Base-by-base conservation (phyloP, 2,797 vertebrate species). In the Mallotus villosus region DNA sequence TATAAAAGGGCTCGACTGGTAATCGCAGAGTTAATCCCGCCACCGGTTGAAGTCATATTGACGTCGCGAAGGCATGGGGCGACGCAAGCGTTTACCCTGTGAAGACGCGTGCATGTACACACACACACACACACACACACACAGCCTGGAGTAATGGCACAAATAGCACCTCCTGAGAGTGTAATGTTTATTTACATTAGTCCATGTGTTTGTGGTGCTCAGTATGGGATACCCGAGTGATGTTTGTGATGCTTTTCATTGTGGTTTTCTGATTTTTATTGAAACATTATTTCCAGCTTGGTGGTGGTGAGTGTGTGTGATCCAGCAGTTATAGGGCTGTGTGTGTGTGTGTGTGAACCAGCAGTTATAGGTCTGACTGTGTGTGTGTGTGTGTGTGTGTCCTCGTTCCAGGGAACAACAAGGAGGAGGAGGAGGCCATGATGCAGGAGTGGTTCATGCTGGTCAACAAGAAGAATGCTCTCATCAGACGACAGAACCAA, bases 381-480 rank as follows among this genome's bases (percentile, higher is more conserved):
- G 55, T 59, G 32, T 71, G 69, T 53, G 8, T 29, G 49, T 57
- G 9, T 55, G 16, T 64, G 27, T 55, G 46, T 51, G 63, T 24
- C n/a, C 21, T 22, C 9, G n/a, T 81, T 91, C 21, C 81, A 99
- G 97, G 97, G 71, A 96, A 95, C 86, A 98, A 98, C 86, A 97
- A 96, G 29, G 97, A 98, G 88, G 97, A 99, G 86, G 97, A 99
- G 87, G 97, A 99, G 89, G 90, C 96, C 77, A 96, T 99, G 97
- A 99, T 99, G 97, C 97, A 99, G 89, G 97, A 99, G 84, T 99
- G 97, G 97, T 99, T 99, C 92, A 97, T 95, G 93, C 87, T 99
- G 92, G 97, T 99, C 83, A 99, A 99, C 88, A 99, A 99, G 94
- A 99, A 99, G 94, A 99, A 99, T 73, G 97, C 97, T 57, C 94